Base-by-base conservation (phyloP, 2,113 vertebrate species). In the Mesitornis unicolor region DNA sequence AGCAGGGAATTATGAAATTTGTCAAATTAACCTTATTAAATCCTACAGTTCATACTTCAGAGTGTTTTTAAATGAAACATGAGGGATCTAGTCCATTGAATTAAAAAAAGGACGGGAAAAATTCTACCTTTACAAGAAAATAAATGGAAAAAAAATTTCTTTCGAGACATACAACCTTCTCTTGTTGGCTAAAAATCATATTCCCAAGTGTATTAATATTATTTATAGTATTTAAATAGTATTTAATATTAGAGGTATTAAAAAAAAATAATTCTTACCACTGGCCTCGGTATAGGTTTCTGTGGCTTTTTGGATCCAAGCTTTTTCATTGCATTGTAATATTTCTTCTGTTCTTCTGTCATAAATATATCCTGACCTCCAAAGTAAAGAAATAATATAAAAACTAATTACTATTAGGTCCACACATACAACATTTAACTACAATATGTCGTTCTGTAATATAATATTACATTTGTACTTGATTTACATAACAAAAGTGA, bases 311-410 rank as follows among this genome's bases (percentile, higher is more conserved):
- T 98, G 54, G 98, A 98, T 82, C 98, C 98, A 65, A 98, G 93
- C 94, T 98, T 98, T 96, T 98, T 98, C 98, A 98, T 98, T 92
- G 98, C 98, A 94, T 98, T 98, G 70, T 98, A 98, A 28, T 98
- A 98, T 96, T 98, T 98, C 93, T 98, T 98, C 95, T 98, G 98
- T 97, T 98, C 98, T 84, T 98, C 98, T 93, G 98, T 98, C 98
- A 98, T 98, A 96, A 98, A 98, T 95, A 98, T 98, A 89, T 98
- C 98, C 90, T 98, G 98, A 97, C 98, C 98, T 98, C 98, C 98
- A 94, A 98, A 98, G 98, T 98, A 97, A 97, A 98, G 67, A 97
- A 82, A 97, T 19, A 96, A 95, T 69, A 98, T 29, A 31, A 93
- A 97, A 97, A 92, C 38, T 94, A 94, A 92, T 98, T 98, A 98